A percentile compares a stretch with the other conserved stretches of the same genome.
These are phyloP conservation scores for Macaria liturata DNA, from an alignment of 2,888 invertebrate genomes.

Conservation along the genomic window DNA sequence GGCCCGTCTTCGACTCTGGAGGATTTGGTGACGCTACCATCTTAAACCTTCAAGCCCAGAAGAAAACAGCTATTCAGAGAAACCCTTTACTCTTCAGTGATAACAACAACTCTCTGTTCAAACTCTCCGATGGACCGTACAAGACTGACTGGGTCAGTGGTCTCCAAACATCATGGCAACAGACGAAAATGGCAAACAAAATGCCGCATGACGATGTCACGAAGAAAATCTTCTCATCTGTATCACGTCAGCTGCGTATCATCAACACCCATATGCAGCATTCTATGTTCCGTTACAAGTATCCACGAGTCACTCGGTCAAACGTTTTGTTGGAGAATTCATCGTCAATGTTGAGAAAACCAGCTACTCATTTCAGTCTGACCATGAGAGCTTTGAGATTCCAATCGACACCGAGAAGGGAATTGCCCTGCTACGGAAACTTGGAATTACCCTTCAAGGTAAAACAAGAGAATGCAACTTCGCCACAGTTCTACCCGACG, in stretches of 20 bases:
- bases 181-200: slow-evolving; percentile 57
- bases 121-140: slow-evolving; percentile 45
- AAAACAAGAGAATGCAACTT: slow-evolving; percentile 60
- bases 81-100: slow-evolving; percentile 61
- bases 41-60: slow-evolving; percentile 55
- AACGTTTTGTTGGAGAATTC: slow-evolving; percentile 70
- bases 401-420: slow-evolving; percentile 65
- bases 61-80: slow-evolving; percentile 46
- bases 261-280: slow-evolving; percentile 71
- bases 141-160: slow-evolving; percentile 61
- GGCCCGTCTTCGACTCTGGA: slow-evolving; percentile 80
- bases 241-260: slow-evolving; percentile 67
- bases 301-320: slow-evolving; percentile 71
- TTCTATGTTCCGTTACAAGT: slow-evolving; percentile 71
- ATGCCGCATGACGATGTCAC: slow-evolving; percentile 64
- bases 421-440: slow-evolving; percentile 77
- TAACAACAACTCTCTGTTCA: slow-evolving; percentile 38
- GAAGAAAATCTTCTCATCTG: slow-evolving; percentile 68
- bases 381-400: slow-evolving; percentile 69
- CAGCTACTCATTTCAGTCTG: slow-evolving; percentile 63
- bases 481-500: slow-evolving; percentile 57
- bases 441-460: slow-evolving; percentile 72
- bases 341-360: slow-evolving; percentile 53
- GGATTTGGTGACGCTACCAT: slow-evolving; percentile 63
- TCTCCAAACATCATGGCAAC: slow-evolving; percentile 63